Evolutionary conservation across 2,888 invertebrate species (phyloP), one percentile per base, ranked within the genome.

Genomic region (Hymenopus coronatus): DNA sequence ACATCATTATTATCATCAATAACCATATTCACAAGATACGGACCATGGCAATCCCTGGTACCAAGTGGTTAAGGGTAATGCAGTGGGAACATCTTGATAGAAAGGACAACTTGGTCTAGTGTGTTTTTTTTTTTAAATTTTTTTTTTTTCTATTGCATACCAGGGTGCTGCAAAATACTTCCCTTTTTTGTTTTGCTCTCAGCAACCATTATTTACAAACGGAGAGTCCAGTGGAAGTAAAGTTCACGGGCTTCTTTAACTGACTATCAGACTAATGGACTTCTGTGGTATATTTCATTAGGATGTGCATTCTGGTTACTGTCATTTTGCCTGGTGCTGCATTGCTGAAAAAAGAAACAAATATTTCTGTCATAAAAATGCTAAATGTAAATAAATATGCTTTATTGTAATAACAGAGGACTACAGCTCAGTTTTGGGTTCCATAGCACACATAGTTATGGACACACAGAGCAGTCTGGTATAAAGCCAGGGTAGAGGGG

Each of bases 291-390:
- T 90, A 97, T 97, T 93, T 97, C 97, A 93, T 97, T 97, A 92
- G 97, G 96, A 94, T 97, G 97, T 92, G 96, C 95, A 93, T 97
- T 97, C 93, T 97, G 97, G 94, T 96, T 97, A 92, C 96, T 97
- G 93, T 96, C 96, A 93, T 97, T 97, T 91, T 96, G 96, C 92
- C 96, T 95, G 90, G 95, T 95, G 89, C 96, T 95, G 93, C 97
- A 97, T 96, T 97, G 97, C 97, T 97, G 95, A 40, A 95, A 95
- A 92, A 93, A 91, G 93, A 92, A 91, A 91, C 91, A 91, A 91
- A 89, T 81, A 12, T 30, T 86, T 20, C 15, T 70, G 15, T 20
- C 40, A 12, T 40, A 40, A 40, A 70, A 70, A 70, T 25, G 54
- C 8, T 20, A 70, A 70, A 20, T 25, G 20, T 70, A 25, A 70